Evolutionary conservation across 2,113 vertebrate genomes (phyloP).

Genomic region (Thunnus maccoyii): DNA sequence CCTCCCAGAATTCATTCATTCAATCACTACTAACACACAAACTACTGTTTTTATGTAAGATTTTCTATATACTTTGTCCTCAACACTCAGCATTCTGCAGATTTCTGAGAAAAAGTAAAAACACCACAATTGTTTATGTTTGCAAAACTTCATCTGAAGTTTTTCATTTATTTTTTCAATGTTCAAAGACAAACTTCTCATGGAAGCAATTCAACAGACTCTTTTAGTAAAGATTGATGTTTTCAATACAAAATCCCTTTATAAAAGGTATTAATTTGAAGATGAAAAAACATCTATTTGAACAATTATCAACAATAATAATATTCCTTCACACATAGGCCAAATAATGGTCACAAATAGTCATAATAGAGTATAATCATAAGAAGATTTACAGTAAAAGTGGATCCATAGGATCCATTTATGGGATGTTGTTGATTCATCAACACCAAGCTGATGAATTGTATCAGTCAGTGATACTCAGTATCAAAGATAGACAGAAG

Average conservation of each 20-base stretch:
- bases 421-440: constrained; percentile 43
- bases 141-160: constrained; percentile 75
- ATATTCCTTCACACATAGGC: constrained; percentile 39
- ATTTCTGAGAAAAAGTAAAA: neutral
- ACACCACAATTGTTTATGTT: constrained; percentile 20
- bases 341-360: constrained; percentile 64
- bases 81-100: neutral
- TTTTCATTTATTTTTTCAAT: constrained; percentile 70
- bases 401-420: constrained; percentile 75
- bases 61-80: neutral
- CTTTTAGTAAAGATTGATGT: constrained; percentile 44
- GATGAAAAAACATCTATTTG: constrained; percentile 61
- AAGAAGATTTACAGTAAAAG: constrained; percentile 68
- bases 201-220: constrained; percentile 60
- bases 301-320: constrained; percentile 37
- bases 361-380: constrained; percentile 61
- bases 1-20: neutral
- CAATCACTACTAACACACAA: neutral
- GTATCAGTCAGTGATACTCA: constrained; percentile 56
- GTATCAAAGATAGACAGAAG: constrained; percentile 55
- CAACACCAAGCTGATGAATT: constrained; percentile 51
- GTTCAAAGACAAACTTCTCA: constrained; percentile 67
- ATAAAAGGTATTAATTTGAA: constrained; percentile 71
- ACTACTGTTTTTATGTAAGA: too few relatives aligned
- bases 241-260: constrained; percentile 56